These are phyloP conservation scores for Shargacucullia verbasci DNA, from an alignment of 2,888 invertebrate genomes.

Conservation along the genomic window DNA sequence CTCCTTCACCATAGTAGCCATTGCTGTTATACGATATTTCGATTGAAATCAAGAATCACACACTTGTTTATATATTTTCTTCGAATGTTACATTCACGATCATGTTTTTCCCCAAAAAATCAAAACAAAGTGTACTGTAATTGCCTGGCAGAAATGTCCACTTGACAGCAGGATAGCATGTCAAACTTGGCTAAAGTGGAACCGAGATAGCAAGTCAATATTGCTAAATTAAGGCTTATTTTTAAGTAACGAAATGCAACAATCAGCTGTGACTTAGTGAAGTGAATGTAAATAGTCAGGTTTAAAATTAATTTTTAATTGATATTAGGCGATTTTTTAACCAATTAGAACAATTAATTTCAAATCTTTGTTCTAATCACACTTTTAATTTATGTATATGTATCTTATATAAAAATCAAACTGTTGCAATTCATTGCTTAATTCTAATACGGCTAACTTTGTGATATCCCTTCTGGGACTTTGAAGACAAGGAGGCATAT, in stretches of 20 bases:
- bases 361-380: too few relatives aligned
- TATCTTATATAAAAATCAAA: too few relatives aligned
- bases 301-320: too few relatives aligned
- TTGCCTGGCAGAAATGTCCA: background rate
- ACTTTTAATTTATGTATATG: too few relatives aligned
- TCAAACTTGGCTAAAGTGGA: background rate
- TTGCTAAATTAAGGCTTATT: background rate
- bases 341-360: too few relatives aligned
- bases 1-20: conserved; percentile 84
- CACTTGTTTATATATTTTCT: conserved; percentile 3
- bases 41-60: conserved; percentile 6
- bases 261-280: conserved; percentile 33
- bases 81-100: conserved; percentile 11
- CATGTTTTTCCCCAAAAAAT: conserved; percentile 49
- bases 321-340: too few relatives aligned
- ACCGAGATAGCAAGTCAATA: conserved; percentile 5
- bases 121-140: conserved; percentile 36
- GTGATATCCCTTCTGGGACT: too few relatives aligned
- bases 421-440: too few relatives aligned
- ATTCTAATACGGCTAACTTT: too few relatives aligned
- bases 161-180: conserved; percentile 31
- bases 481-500: too few relatives aligned
- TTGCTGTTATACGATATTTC: conserved; percentile 38
- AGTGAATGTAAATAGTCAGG: too few relatives aligned
- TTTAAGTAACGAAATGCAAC: background rate